Base-by-base conservation (phyloP, 2,113 vertebrate species). In the Callionymus lyra region DNA sequence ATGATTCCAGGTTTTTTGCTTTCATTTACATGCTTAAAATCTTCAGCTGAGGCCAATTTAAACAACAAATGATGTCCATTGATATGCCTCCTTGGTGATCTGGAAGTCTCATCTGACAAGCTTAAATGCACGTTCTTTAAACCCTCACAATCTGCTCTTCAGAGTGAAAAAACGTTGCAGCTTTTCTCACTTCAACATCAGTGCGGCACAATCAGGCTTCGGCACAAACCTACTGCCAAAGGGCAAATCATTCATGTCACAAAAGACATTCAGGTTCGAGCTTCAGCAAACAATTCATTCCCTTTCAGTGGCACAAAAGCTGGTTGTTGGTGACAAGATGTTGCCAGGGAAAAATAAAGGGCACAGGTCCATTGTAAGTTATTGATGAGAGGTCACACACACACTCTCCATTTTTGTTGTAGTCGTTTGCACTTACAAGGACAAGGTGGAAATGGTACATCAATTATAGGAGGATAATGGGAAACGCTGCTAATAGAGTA, bases 221-320 rank as follows among this genome's bases (percentile, higher is more conserved):
- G 50, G 51, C 60, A 47, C 60, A 63, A 35, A 44, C 64, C 13
- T 41, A 64, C 59, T 50, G 59, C 66, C 68, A 67, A 68, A 68
- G 61, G 75, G 56, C 65, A 72, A 70, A 74, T 33, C 57, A 63
- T 68, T 65, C 57, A 56, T 73, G 69, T 59, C 58, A 74, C 52
- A 70, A 38, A 55, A 73, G 65, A 72, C 56, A 43, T 75, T 66
- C 57, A 67, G 63, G 65, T 53, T 53, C 33, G 17, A 44, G 57
- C 46, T 56, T 57, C 59, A 41, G 70, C 56, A 76, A 79, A 82
- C 69, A 73, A 43, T 45, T 51, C 56, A 44, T 54, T 37, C 27
- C 34, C 54, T 58, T 44, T 63, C 60, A 59, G 53, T 46, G 45
- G 50, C 38, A 48, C 48, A 58, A 38, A 39, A 64, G 52, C 48